Evolutionary conservation across 1,140 invertebrate genomes (phyloP).

Genomic region (Dendrolimus punctatus): DNA sequence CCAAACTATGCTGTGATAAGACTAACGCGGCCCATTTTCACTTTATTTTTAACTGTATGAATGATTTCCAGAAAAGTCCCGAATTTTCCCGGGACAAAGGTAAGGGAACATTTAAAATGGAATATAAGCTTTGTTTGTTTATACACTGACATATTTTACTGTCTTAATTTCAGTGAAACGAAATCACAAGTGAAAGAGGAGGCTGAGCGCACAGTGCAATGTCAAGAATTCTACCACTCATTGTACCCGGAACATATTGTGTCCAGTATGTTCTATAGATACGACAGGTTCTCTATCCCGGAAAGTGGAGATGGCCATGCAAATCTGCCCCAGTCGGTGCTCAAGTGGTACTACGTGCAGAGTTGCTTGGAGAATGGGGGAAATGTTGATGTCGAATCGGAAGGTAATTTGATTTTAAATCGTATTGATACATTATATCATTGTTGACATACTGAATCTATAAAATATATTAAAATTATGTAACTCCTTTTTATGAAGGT

Average conservation of each 20-base stretch:
- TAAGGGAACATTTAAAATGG: too few relatives aligned
- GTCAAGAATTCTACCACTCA: conserved; percentile 45
- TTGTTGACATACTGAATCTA: too few relatives aligned
- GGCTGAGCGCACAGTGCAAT: conserved; percentile 27
- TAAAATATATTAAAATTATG: too few relatives aligned
- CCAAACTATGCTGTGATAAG: too few relatives aligned
- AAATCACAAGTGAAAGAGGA: conserved; percentile 1
- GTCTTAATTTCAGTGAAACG: conserved; percentile 14
- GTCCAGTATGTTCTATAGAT: conserved; percentile 25
- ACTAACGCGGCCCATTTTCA: too few relatives aligned
- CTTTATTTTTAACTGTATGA: too few relatives aligned
- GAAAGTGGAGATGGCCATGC: conserved; percentile 12
- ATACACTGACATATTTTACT: too few relatives aligned
- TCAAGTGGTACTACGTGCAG: conserved; percentile 40
- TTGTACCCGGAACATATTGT: conserved; percentile 31
- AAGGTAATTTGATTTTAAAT: conserved; percentile 18
- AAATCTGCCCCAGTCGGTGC: conserved; percentile 22
- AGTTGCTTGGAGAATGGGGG: conserved; percentile 24
- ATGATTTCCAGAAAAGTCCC: too few relatives aligned
- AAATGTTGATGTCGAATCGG: conserved; percentile 21
- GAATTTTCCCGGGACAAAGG: too few relatives aligned
- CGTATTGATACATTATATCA: too few relatives aligned
- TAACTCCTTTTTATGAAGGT: too few relatives aligned
- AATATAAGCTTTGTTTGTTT: too few relatives aligned
- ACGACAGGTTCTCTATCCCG: conserved; percentile 37